Percentiles rank a stretch among this genome's conserved stretches.
These are phyloP conservation scores for Apodemus speciosus DNA, from an alignment of 2,113 vertebrate species.

Conservation along the genomic window DNA sequence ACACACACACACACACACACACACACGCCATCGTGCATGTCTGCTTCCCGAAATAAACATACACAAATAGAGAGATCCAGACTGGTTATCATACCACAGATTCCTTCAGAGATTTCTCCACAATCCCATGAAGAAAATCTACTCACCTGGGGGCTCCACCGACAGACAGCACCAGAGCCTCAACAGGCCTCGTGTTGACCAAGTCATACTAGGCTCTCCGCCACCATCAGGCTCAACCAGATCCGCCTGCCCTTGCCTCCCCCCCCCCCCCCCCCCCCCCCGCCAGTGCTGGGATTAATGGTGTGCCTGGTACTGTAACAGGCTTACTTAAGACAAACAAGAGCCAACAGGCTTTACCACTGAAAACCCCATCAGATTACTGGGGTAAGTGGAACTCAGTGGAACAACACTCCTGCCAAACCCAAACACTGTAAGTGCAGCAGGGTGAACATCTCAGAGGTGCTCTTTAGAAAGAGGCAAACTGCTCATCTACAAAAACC, in stretches of 20 bases:
- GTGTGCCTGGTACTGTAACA: not conserved
- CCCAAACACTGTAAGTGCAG: accelerated
- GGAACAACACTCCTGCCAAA: not conserved
- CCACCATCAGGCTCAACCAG: not conserved
- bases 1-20: too few relatives aligned
- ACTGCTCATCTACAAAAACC: slow-evolving; percentile 84
- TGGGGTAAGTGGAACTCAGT: not conserved
- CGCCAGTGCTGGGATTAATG: not conserved
- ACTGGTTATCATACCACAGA: not conserved
- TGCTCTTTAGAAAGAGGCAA: slow-evolving; percentile 56
- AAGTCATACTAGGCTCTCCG: not conserved
- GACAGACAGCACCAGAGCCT: accelerated
- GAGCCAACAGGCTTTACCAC: not conserved
- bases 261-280: too few relatives aligned
- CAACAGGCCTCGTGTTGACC: not conserved
- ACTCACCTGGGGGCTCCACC: too few relatives aligned
- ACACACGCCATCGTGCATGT: not conserved
- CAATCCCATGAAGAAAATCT: not conserved
- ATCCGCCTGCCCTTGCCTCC: not conserved
- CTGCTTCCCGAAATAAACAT: not conserved
- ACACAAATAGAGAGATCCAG: not conserved
- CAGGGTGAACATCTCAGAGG: not conserved
- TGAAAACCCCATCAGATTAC: not conserved
- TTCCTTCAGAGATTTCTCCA: not conserved
- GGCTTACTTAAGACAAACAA: not conserved